Conservation (phyloP, 2,797 vertebrate genomes). For the Malurus leucopterus region DNA sequence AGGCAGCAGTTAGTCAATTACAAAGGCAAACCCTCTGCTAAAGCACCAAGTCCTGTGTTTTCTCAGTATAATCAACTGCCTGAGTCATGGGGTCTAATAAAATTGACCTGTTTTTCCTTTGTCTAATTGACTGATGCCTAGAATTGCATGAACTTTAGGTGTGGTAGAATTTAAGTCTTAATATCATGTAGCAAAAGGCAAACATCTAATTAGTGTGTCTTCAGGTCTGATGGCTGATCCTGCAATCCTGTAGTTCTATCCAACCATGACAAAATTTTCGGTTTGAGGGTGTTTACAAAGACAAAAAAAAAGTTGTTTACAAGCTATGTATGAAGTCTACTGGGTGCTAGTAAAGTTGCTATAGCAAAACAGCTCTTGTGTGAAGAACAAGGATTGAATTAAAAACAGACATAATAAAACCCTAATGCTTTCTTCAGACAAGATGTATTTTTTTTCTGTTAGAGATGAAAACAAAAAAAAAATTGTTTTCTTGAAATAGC, state of each 20-base stretch:
- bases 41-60: conserved; percentile 62
- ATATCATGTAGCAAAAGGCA: conserved; percentile 55
- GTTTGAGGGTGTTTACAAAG: conserved; percentile 46
- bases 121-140: conserved; percentile 62
- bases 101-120: conserved; percentile 64
- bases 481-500: background rate
- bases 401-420: background rate
- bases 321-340: conserved; percentile 26
- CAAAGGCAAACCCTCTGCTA: conserved; percentile 48
- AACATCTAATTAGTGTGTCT: conserved; percentile 59
- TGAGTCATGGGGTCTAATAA: conserved; percentile 58
- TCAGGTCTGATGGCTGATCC: conserved; percentile 43
- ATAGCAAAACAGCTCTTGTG: conserved; percentile 16
- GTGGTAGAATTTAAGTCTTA: conserved; percentile 64
- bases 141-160: conserved; percentile 63
- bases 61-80: conserved; percentile 69
- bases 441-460: background rate
- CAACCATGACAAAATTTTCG: conserved; percentile 39
- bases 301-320: conserved; percentile 16
- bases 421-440: background rate
- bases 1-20: conserved; percentile 66
- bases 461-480: background rate
- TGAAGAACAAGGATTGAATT: conserved; percentile 26
- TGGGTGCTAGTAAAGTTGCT: conserved; percentile 1
- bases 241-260: conserved; percentile 14